Conservation (phyloP, 2,888 invertebrate species). For the Drosophila rubida region DNA sequence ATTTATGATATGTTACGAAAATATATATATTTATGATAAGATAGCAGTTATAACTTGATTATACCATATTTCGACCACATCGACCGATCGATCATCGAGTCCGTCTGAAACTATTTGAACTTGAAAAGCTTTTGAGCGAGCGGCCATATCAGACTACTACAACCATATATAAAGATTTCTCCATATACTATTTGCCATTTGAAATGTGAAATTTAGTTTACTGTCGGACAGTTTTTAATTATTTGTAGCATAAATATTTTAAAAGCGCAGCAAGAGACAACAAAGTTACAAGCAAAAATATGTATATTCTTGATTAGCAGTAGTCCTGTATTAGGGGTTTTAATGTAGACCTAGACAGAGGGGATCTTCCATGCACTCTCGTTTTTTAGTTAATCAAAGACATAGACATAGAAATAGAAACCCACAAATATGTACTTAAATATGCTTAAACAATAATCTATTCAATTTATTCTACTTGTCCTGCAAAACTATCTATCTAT, state of each 20-base stretch:
- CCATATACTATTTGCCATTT: background rate
- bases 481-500: background rate
- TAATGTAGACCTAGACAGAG: constrained; percentile 11
- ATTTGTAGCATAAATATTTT: background rate
- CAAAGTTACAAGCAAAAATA: background rate
- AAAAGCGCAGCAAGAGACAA: constrained; percentile 1
- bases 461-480: background rate
- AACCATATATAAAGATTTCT: background rate
- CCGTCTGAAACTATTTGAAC: constrained; percentile 5
- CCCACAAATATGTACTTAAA: constrained; percentile 12
- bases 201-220: constrained; percentile 5
- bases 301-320: background rate
- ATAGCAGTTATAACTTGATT: background rate
- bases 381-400: background rate
- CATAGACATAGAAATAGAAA: background rate
- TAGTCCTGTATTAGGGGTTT: constrained; percentile 8
- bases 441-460: background rate
- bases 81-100: constrained; percentile 2
- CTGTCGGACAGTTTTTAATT: constrained; percentile 8
- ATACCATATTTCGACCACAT: constrained; percentile 1
- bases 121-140: background rate
- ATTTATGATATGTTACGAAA: constrained; percentile 1
- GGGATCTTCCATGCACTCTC: constrained; percentile 13
- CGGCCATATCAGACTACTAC: constrained; percentile 15
- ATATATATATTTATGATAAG: constrained; percentile 6